Percentiles rank a stretch among this genome's conserved stretches.
These are phyloP conservation scores for Cacajao melanocephalus DNA, from an alignment of 2,797 vertebrate genomes.

Conservation along the genomic window DNA sequence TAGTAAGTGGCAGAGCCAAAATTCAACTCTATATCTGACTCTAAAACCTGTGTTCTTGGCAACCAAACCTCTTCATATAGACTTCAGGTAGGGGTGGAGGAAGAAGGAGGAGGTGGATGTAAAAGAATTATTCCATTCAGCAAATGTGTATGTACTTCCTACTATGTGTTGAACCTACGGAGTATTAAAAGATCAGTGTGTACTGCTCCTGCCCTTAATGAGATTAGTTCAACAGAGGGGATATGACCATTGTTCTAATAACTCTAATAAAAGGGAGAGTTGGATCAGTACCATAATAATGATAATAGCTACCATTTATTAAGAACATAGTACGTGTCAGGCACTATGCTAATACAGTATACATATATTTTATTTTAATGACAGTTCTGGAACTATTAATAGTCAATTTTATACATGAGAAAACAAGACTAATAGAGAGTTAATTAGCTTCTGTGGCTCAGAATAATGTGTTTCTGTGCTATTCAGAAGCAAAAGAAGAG, in stretches of 20 bases:
- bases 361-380: neutral
- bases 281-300: neutral
- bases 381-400: neutral
- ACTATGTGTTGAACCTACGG: neutral
- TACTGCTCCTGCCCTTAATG: neutral
- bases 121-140: neutral
- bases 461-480: neutral
- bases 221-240: neutral
- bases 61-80: neutral
- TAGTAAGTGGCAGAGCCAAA: conserved; percentile 28
- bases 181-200: neutral
- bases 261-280: neutral
- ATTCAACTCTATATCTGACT: neutral
- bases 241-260: neutral
- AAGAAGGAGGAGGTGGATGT: neutral
- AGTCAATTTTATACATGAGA: neutral
- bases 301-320: neutral
- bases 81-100: neutral
- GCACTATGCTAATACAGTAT: neutral
- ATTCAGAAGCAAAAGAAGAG: neutral
- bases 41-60: neutral
- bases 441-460: neutral
- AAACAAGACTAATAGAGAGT: neutral
- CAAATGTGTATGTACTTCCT: neutral
- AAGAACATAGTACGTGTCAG: neutral